A percentile compares a stretch with the other conserved stretches of the same genome.
Evolutionary conservation across 2,888 invertebrate genomes (phyloP).

Genomic region (Morpho helenor): DNA sequence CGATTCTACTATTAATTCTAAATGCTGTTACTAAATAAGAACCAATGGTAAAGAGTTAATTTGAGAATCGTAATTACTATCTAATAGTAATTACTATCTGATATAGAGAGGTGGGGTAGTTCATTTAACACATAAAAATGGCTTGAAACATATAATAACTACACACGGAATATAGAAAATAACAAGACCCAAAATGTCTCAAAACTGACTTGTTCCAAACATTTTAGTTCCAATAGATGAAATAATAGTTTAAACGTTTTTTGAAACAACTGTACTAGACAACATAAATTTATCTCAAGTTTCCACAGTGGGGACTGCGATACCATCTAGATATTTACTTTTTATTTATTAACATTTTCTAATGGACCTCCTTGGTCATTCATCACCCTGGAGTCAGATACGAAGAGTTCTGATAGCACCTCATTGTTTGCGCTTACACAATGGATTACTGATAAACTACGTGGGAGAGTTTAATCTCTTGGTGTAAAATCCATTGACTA

Average conservation of each 20-base stretch:
- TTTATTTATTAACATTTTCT: constrained; percentile 78
- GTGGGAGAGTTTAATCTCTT: constrained; percentile 74
- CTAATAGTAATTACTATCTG: too few relatives aligned
- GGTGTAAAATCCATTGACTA: constrained; percentile 50
- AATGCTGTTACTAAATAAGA: too few relatives aligned
- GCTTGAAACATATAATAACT: too few relatives aligned
- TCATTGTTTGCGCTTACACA: constrained; percentile 74
- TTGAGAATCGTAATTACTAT: too few relatives aligned
- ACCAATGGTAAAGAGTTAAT: too few relatives aligned
- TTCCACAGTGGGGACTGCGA: constrained; percentile 48
- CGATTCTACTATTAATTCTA: too few relatives aligned
- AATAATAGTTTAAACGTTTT: constrained; percentile 5
- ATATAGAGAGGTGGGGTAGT: too few relatives aligned
- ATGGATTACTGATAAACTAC: constrained; percentile 78
- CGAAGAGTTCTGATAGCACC: constrained; percentile 59
- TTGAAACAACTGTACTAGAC: constrained; percentile 17
- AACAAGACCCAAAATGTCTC: too few relatives aligned
- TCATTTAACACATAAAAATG: too few relatives aligned
- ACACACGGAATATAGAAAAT: too few relatives aligned
- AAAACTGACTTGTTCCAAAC: too few relatives aligned
- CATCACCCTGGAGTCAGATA: constrained; percentile 63
- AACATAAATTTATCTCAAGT: constrained; percentile 45
- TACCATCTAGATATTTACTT: constrained; percentile 60
- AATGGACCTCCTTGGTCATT: constrained; percentile 62
- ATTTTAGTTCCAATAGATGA: too few relatives aligned